Percentiles rank a stretch among this genome's conserved stretches.
phyloP scores from a whole-genome alignment of 2,113 vertebrate genomes.

The Oryctolagus cuniculus region DNA sequence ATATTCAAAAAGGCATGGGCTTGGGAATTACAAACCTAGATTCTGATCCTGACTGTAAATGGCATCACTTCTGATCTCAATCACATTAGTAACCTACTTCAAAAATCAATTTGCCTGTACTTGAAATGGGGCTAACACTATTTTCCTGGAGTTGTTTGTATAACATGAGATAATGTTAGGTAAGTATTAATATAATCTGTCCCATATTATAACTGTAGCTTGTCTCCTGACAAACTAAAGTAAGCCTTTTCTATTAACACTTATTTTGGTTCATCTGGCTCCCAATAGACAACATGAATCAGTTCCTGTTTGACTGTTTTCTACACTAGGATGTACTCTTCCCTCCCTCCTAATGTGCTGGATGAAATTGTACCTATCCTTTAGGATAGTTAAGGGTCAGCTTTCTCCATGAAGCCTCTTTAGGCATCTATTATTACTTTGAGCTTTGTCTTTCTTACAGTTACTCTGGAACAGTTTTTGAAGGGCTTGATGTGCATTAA shows the following conservation, averaged over 20 bases:
- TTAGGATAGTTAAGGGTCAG: neutral
- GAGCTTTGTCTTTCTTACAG: neutral
- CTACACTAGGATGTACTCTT: neutral
- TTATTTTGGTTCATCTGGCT: neutral
- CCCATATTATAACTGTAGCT: neutral
- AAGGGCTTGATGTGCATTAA: neutral
- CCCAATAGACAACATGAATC: neutral
- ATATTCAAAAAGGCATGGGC: neutral
- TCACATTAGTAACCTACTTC: neutral
- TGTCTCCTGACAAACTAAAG: neutral
- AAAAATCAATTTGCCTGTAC: neutral
- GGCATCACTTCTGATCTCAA: neutral
- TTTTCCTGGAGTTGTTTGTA: conserved; percentile 2
- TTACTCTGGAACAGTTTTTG: neutral
- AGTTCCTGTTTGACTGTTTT: neutral
- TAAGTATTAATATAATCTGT: neutral
- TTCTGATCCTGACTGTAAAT: neutral
- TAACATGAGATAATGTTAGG: neutral
- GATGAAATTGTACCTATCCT: neutral
- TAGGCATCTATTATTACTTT: neutral
- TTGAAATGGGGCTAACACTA: neutral
- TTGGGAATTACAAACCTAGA: neutral
- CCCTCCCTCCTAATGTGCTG: neutral
- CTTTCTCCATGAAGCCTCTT: neutral
- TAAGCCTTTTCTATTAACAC: neutral